phyloP scores from a whole-genome alignment of 1,140 invertebrate genomes.

The Tetramorium parvispinum region DNA sequence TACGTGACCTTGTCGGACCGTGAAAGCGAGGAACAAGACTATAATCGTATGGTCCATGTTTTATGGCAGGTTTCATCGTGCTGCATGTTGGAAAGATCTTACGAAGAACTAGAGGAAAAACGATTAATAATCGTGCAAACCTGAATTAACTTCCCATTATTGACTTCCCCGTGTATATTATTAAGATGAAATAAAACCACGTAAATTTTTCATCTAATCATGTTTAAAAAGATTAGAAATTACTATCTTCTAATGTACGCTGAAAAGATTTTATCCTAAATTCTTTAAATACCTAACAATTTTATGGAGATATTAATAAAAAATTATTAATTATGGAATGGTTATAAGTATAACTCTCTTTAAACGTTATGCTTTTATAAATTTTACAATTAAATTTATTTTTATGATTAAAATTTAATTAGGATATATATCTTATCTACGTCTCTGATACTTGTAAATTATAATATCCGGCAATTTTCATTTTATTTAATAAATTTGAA shows the following conservation, averaged over 20 bases:
- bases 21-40: slow-evolving; percentile 1
- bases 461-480: too few species aligned
- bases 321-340: not conserved
- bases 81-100: slow-evolving; percentile 40
- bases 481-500: too few species aligned
- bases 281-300: not conserved
- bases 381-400: not conserved
- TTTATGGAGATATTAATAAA: not conserved
- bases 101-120: slow-evolving; percentile 12
- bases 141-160: slow-evolving; percentile 46
- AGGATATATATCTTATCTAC: too few species aligned
- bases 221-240: not conserved
- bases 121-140: slow-evolving; percentile 59
- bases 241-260: not conserved
- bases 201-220: slow-evolving; percentile 1
- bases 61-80: slow-evolving; percentile 47
- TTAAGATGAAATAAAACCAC: not conserved
- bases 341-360: not conserved
- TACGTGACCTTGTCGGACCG: slow-evolving; percentile 15
- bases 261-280: not conserved
- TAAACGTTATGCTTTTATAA: not conserved
- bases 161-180: slow-evolving; percentile 21
- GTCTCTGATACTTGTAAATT: too few species aligned
- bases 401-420: too few species aligned
- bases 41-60: slow-evolving; percentile 60